phyloP scores from a whole-genome alignment of 92 coral and sea anemone genomes.

The Bergia puertoricense region DNA sequence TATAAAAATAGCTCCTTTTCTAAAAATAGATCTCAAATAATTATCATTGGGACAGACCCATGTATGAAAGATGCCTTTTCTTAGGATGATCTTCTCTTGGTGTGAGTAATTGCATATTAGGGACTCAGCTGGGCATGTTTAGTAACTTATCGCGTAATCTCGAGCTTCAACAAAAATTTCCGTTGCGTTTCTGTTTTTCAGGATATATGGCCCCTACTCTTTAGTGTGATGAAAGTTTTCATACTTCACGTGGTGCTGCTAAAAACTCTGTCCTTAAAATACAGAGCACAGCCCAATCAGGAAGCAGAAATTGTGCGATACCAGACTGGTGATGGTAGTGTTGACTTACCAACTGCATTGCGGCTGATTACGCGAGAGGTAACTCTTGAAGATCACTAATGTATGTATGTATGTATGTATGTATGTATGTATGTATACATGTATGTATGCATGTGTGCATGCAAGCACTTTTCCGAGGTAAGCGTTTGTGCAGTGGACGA shows the following conservation, averaged over 20 bases:
- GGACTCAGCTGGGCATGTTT: neutral
- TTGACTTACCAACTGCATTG: neutral
- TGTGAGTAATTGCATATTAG: no score
- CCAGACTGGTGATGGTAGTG: neutral
- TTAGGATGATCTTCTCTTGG: no score
- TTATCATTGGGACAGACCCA: no score
- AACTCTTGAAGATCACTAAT: neutral
- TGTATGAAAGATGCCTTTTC: no score
- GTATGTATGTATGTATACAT: no score
- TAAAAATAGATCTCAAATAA: no score
- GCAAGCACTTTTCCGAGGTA: no score
- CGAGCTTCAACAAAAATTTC: neutral
- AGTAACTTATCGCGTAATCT: neutral
- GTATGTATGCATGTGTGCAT: no score
- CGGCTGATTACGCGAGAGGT: neutral
- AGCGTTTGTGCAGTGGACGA: no score
- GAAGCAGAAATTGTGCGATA: neutral
- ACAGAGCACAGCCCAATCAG: constrained; percentile 25
- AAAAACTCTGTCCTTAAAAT: constrained; percentile 15
- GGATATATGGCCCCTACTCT: constrained; percentile 28
- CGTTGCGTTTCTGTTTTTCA: neutral
- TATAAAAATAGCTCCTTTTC: no score
- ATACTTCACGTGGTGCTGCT: constrained; percentile 32
- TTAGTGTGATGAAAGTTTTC: constrained; percentile 30
- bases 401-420: no score